Evolutionary conservation across 2,797 vertebrate genomes (phyloP).

Genomic region (Neostethus bicornis): DNA sequence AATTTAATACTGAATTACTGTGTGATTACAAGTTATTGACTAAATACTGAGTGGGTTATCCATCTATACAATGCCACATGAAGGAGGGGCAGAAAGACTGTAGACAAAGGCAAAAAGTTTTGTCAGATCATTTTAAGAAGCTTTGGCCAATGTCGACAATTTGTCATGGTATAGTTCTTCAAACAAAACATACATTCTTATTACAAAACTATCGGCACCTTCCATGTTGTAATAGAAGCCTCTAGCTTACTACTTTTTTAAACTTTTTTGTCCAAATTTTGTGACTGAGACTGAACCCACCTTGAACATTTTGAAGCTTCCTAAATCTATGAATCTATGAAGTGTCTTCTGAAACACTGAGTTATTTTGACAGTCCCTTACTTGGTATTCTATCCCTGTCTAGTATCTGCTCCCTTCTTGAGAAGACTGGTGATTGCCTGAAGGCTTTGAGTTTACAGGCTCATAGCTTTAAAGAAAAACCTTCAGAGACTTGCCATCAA

Average conservation of each 20-base stretch:
- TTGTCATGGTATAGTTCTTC: background rate
- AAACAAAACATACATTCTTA: background rate
- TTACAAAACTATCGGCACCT: background rate
- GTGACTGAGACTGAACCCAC: conserved; percentile 14
- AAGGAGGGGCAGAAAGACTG: background rate
- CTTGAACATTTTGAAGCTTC: conserved; percentile 28
- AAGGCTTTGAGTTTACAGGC: conserved; percentile 67
- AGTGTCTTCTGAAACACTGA: conserved; percentile 44
- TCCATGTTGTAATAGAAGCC: background rate
- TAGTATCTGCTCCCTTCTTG: conserved; percentile 61
- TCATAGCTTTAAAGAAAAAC: conserved; percentile 57
- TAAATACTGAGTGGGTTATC: conserved; percentile 4
- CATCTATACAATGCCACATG: background rate
- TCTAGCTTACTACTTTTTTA: background rate
- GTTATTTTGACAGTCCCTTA: conserved; percentile 56
- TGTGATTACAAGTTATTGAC: conserved; percentile 2
- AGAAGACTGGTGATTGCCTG: conserved; percentile 62
- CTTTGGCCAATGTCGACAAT: background rate
- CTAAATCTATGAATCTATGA: conserved; percentile 37
- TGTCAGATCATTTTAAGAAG: background rate
- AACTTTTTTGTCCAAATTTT: conserved; percentile 12
- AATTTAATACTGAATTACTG: background rate
- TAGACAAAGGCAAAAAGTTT: background rate
- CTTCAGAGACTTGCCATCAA: conserved; percentile 60
- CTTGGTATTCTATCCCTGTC: conserved; percentile 66